Conservation (phyloP, 2,113 vertebrate genomes). For the Aplodontia rufa region DNA sequence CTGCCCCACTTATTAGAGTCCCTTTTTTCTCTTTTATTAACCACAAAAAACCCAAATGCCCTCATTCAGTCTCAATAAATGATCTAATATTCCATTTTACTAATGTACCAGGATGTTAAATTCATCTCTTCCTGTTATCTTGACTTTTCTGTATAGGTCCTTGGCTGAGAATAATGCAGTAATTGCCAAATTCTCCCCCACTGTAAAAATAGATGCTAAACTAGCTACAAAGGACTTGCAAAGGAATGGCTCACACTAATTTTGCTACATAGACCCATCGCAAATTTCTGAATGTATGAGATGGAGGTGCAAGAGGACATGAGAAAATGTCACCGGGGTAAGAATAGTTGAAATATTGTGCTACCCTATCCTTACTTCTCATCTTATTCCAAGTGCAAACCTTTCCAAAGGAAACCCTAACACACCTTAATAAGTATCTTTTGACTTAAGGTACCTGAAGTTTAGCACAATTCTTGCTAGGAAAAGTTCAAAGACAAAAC, state of each 20-base stretch:
- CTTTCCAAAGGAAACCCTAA: not conserved
- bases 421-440: not conserved
- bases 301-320: not conserved
- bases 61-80: constrained; percentile 59
- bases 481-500: not conserved
- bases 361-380: not conserved
- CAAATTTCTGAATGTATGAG: not conserved
- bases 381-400: not conserved
- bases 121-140: constrained; percentile 70
- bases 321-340: not conserved
- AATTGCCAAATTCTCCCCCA: constrained; percentile 52
- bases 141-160: constrained; percentile 47
- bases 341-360: not conserved
- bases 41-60: constrained; percentile 71
- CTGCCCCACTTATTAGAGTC: constrained; percentile 19
- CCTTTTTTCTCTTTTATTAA: constrained; percentile 65
- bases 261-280: not conserved
- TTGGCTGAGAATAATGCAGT: constrained; percentile 55
- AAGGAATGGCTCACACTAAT: constrained; percentile 27
- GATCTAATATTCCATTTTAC: constrained; percentile 68
- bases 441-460: not conserved
- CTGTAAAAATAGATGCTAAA: constrained; percentile 55
- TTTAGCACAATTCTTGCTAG: not conserved
- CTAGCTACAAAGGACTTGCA: constrained; percentile 7
- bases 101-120: constrained; percentile 75